These are phyloP conservation scores for Esox lucius DNA, from an alignment of 2,797 vertebrate species.

Conservation along the genomic window DNA sequence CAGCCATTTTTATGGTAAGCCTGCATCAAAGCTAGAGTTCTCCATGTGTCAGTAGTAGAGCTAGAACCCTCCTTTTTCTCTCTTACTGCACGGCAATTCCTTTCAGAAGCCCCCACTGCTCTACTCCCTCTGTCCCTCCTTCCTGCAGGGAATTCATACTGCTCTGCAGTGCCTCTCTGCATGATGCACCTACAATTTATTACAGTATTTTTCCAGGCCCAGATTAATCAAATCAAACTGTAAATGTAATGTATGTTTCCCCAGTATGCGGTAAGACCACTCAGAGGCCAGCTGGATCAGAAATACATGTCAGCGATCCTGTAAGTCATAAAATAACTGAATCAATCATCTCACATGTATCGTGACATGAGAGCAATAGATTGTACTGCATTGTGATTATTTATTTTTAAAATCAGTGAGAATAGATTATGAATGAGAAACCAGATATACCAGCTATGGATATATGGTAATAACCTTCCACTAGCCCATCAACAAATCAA, in stretches of 20 bases:
- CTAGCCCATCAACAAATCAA: slow-evolving; percentile 13
- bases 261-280: slow-evolving; percentile 51
- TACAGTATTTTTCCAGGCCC: slow-evolving; percentile 60
- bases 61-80: slow-evolving; percentile 31
- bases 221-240: slow-evolving; percentile 70
- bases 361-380: slow-evolving; percentile 50
- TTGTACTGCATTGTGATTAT: slow-evolving; percentile 57
- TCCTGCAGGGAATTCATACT: slow-evolving; percentile 55
- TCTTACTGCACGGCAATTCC: slow-evolving; percentile 38
- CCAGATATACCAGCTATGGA: slow-evolving; percentile 39
- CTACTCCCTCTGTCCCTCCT: slow-evolving; percentile 51
- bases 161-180: slow-evolving; percentile 51
- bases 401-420: slow-evolving; percentile 34
- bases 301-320: slow-evolving; percentile 58
- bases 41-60: slow-evolving; percentile 60
- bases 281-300: slow-evolving; percentile 48
- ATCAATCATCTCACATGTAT: slow-evolving; percentile 66
- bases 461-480: slow-evolving; percentile 10
- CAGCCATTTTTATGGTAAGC: slow-evolving; percentile 44
- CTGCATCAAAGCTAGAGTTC: slow-evolving; percentile 47
- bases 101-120: slow-evolving; percentile 54
- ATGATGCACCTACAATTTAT: slow-evolving; percentile 66
- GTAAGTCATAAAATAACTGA: slow-evolving; percentile 68
- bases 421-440: slow-evolving; percentile 52
- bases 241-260: slow-evolving; percentile 67